These are phyloP conservation scores for Pogonocichla stellata DNA, from an alignment of 2,113 vertebrate genomes.

Conservation along the genomic window DNA sequence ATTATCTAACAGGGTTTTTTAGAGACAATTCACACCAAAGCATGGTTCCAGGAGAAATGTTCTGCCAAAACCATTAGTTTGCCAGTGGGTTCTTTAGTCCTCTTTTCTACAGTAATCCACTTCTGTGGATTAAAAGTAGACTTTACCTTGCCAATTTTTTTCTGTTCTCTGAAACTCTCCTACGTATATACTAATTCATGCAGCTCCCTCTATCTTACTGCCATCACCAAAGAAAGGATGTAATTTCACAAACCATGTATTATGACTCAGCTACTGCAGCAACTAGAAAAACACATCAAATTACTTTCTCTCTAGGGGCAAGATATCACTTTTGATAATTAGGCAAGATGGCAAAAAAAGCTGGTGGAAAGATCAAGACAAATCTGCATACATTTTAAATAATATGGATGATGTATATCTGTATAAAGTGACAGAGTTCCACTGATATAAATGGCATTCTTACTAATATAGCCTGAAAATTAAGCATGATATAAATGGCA, in stretches of 20 bases:
- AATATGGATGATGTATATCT: not conserved
- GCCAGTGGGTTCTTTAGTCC: not conserved
- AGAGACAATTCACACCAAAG: not conserved
- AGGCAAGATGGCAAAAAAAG: not conserved
- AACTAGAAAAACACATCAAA: constrained; percentile 33
- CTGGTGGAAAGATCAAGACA: not conserved
- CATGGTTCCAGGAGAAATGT: not conserved
- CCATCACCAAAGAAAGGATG: constrained; percentile 21
- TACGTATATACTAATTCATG: not conserved
- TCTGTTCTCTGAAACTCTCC: constrained; percentile 6
- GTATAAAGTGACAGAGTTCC: not conserved
- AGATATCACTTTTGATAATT: constrained; percentile 26
- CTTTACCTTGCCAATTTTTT: not conserved
- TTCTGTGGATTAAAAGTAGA: constrained; percentile 13
- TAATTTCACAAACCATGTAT: constrained; percentile 45
- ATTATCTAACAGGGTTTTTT: not conserved
- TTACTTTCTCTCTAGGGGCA: constrained; percentile 27
- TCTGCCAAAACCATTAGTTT: constrained; percentile 32
- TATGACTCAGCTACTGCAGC: constrained; percentile 52
- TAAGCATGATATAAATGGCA: not conserved
- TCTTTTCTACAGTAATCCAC: not conserved
- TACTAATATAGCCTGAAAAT: not conserved
- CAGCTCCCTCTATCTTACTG: not conserved
- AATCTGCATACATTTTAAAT: not conserved
- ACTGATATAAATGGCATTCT: not conserved